phyloP scores from a whole-genome alignment of 2,113 vertebrate species.

The Odontophorus gujanensis region DNA sequence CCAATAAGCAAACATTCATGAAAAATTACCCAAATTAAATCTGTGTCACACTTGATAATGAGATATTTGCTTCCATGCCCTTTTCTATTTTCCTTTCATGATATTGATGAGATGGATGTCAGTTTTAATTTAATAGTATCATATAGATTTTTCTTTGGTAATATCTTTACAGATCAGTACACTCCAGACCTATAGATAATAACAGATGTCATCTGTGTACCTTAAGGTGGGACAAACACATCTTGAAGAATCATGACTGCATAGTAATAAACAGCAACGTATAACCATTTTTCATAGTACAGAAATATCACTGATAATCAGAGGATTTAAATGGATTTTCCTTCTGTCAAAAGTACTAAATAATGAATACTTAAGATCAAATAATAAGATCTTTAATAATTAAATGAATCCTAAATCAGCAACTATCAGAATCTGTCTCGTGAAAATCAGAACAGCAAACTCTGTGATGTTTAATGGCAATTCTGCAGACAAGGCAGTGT shows the following conservation, averaged over 20 bases:
- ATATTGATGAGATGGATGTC: conserved; percentile 16
- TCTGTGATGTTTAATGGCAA: conserved; percentile 22
- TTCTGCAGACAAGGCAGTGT: conserved; percentile 35
- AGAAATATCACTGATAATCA: not conserved
- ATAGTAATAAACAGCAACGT: conserved; percentile 45
- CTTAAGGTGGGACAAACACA: conserved; percentile 25
- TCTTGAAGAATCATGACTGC: conserved; percentile 69
- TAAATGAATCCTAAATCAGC: not conserved
- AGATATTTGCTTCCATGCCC: conserved; percentile 28
- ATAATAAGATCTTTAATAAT: not conserved
- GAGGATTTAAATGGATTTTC: not conserved
- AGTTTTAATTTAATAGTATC: conserved; percentile 72
- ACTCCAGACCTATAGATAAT: conserved; percentile 19
- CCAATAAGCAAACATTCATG: conserved; percentile 24
- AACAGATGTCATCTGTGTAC: conserved; percentile 6
- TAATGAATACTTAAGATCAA: not conserved
- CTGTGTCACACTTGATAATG: conserved; percentile 54
- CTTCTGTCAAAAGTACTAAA: not conserved
- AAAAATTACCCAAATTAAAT: conserved; percentile 67
- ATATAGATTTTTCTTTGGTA: conserved; percentile 65
- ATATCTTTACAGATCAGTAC: conserved; percentile 51
- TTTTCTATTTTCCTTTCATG: conserved; percentile 55
- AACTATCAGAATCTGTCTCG: not conserved
- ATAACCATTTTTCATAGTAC: not conserved
- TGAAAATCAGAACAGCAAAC: conserved; percentile 6